Percentiles rank a stretch among this genome's conserved stretches.
These are phyloP conservation scores for Mobula hypostoma DNA, from an alignment of 2,113 vertebrate species.

Conservation along the genomic window DNA sequence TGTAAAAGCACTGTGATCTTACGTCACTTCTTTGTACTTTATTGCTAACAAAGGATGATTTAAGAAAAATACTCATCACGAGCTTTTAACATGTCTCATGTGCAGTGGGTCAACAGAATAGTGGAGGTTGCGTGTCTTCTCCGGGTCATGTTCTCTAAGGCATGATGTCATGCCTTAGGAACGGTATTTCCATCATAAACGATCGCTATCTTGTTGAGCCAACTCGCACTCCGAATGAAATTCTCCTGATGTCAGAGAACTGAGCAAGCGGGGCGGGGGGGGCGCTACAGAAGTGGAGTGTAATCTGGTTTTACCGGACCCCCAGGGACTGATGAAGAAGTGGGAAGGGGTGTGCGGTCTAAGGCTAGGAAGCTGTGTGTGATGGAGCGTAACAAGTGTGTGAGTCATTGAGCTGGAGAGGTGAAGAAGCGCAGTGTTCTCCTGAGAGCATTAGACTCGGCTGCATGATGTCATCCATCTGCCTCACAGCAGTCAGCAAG, in stretches of 20 bases:
- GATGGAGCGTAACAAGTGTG: conserved; percentile 17
- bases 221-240: conserved; percentile 2
- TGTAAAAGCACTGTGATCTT: background rate
- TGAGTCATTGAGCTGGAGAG: background rate
- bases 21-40: conserved; percentile 2
- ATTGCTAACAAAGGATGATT: background rate
- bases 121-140: background rate
- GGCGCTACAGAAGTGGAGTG: too few relatives aligned
- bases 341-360: too few relatives aligned
- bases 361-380: background rate
- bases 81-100: background rate
- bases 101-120: background rate
- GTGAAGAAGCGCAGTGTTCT: background rate
- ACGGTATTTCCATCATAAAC: conserved; percentile 27
- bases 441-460: background rate
- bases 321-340: too few relatives aligned
- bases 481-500: conserved; percentile 7
- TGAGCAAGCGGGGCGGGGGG: background rate
- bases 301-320: too few relatives aligned
- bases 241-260: conserved; percentile 26
- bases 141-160: background rate
- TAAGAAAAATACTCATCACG: background rate
- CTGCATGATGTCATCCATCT: conserved; percentile 34
- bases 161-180: conserved; percentile 26
- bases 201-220: background rate